These are phyloP conservation scores for Arrhamphus sclerolepis DNA, from an alignment of 2,797 vertebrate species.

Conservation along the genomic window DNA sequence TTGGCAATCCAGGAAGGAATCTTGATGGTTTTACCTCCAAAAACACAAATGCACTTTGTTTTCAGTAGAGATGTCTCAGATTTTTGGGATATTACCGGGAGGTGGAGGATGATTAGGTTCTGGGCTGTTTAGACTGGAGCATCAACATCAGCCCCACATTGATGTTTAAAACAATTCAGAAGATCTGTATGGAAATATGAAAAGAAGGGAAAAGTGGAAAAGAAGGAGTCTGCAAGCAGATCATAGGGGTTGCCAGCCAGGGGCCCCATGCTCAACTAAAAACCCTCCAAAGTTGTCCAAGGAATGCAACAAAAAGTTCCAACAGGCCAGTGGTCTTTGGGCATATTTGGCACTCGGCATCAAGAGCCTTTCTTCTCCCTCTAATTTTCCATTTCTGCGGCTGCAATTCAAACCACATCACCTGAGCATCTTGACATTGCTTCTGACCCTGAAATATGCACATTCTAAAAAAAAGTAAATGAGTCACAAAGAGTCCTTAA, in stretches of 20 bases:
- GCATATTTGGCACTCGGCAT: constrained; percentile 41
- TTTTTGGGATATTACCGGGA: constrained; percentile 25
- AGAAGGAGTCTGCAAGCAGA: constrained; percentile 27
- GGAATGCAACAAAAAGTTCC: constrained; percentile 63
- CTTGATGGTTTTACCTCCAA: constrained; percentile 11
- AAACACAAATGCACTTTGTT: constrained; percentile 7
- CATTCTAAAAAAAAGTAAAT: too few species aligned
- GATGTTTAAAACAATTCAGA: constrained; percentile 27
- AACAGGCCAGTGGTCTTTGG: constrained; percentile 50
- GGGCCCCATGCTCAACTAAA: constrained; percentile 44
- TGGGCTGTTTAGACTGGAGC: constrained; percentile 25
- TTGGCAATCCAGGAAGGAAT: constrained; percentile 13
- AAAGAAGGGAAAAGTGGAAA: too few species aligned
- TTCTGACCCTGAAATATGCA: constrained; percentile 8
- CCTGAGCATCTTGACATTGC: constrained; percentile 49
- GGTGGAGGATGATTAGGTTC: constrained; percentile 24
- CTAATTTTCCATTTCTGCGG: constrained; percentile 52
- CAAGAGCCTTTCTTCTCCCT: constrained; percentile 48
- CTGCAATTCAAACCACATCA: constrained; percentile 55
- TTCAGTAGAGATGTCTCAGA: constrained; percentile 4
- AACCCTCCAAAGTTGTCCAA: constrained; percentile 56
- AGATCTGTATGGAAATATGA: neutral
- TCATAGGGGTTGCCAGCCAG: constrained; percentile 45
- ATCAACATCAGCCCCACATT: constrained; percentile 25
- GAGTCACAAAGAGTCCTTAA: too few species aligned